Evolutionary conservation across 2,113 vertebrate genomes (phyloP).

Genomic region (Pomatorhinus ruficollis): DNA sequence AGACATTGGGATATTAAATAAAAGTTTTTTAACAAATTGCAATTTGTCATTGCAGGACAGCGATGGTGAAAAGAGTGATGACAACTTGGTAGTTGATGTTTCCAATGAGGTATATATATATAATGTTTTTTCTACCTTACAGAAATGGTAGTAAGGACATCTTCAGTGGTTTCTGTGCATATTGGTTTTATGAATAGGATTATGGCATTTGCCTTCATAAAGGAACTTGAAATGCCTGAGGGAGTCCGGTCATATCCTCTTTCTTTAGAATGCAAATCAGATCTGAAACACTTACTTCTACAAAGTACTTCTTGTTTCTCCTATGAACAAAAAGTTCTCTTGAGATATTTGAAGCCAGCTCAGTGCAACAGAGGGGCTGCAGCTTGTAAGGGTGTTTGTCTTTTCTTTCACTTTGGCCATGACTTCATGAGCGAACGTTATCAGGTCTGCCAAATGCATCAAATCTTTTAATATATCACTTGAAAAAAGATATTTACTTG

Average conservation of each 20-base stretch:
- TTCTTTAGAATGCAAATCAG: background rate
- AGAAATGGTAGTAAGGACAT: background rate
- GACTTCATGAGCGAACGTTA: background rate
- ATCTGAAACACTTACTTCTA: background rate
- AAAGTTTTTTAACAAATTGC: background rate
- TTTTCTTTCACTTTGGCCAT: background rate
- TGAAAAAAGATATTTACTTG: background rate
- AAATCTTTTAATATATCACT: background rate
- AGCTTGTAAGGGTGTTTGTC: background rate
- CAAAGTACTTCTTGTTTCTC: background rate
- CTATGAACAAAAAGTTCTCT: background rate
- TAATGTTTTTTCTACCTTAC: background rate
- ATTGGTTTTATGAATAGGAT: background rate
- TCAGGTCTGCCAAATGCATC: background rate
- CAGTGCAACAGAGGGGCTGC: background rate
- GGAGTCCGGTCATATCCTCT: background rate
- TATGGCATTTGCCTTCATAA: background rate
- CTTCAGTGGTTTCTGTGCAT: background rate
- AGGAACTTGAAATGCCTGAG: background rate
- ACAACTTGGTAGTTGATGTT: slow-evolving; percentile 87
- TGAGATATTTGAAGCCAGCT: background rate
- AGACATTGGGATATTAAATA: background rate
- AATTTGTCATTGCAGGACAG: slow-evolving; percentile 79
- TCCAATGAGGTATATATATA: slow-evolving; percentile 83
- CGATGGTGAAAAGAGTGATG: slow-evolving; percentile 85